Evolutionary conservation across 2,113 vertebrate genomes (phyloP).

Genomic region (Patagioenas fasciata): DNA sequence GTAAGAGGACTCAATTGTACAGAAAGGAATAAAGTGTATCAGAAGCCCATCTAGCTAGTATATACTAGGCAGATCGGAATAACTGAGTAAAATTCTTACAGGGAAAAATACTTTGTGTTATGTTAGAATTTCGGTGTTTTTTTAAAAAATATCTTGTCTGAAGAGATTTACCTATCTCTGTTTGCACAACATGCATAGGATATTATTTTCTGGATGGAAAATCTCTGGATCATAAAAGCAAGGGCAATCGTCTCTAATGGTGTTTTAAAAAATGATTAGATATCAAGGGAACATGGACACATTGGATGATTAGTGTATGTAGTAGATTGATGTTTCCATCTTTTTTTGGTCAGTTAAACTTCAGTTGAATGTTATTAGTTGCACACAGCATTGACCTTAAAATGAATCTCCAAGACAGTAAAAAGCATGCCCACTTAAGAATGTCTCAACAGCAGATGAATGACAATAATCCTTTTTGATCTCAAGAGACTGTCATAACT

Average conservation of each 20-base stretch:
- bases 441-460: not conserved
- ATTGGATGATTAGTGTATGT: not conserved
- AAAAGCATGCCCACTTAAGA: not conserved
- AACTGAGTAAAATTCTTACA: not conserved
- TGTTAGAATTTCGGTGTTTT: not conserved
- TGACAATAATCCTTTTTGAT: not conserved
- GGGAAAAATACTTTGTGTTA: not conserved
- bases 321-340: not conserved
- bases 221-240: not conserved
- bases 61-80: not conserved
- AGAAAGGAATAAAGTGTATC: not conserved
- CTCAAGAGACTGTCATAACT: not conserved
- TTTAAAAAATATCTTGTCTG: not conserved
- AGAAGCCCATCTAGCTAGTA: not conserved
- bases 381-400: not conserved
- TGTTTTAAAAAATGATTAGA: not conserved
- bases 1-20: not conserved
- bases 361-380: not conserved
- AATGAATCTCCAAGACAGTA: not conserved
- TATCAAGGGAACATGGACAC: not conserved
- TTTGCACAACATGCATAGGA: not conserved
- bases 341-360: not conserved
- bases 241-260: not conserved
- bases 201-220: not conserved
- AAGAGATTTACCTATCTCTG: not conserved